Evolutionary conservation across 1,140 invertebrate species (phyloP).

Genomic region (Elymnias hypermnestra): DNA sequence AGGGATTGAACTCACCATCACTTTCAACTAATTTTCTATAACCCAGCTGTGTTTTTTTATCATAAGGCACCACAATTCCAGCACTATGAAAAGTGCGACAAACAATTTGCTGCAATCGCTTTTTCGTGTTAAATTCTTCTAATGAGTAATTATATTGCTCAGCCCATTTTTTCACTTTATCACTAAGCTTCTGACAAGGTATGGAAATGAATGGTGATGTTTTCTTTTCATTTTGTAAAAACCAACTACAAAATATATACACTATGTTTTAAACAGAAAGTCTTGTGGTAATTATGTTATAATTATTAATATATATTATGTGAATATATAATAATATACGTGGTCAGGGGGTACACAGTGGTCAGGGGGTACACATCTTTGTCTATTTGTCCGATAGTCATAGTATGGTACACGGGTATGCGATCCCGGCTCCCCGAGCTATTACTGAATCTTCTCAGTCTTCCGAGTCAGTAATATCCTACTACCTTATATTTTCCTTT

Average conservation of each 20-base stretch:
- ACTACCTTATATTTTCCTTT: no score
- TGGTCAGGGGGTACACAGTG: no score
- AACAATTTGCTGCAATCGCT: conserved; percentile 82
- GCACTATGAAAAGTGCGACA: conserved; percentile 88
- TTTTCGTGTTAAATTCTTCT: conserved; percentile 77
- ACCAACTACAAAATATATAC: conserved; percentile 68
- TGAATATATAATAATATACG: no score
- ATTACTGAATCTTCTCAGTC: no score
- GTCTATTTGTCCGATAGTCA: no score
- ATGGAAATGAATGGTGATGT: conserved; percentile 82
- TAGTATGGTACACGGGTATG: no score
- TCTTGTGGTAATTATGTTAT: no score
- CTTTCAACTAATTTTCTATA: conserved; percentile 86
- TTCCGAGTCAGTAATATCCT: no score
- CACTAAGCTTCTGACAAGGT: conserved; percentile 77
- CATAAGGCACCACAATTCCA: conserved; percentile 92
- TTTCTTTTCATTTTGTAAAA: conserved; percentile 80
- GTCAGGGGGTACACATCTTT: no score
- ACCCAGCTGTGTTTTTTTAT: conserved; percentile 87
- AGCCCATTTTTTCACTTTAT: conserved; percentile 80
- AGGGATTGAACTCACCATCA: conserved; percentile 83
- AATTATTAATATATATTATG: no score
- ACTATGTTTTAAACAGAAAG: no score
- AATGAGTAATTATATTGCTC: conserved; percentile 80
- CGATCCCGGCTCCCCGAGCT: no score